These are phyloP conservation scores for Turdus rufiventris DNA, from an alignment of 2,113 vertebrate genomes.

Conservation along the genomic window DNA sequence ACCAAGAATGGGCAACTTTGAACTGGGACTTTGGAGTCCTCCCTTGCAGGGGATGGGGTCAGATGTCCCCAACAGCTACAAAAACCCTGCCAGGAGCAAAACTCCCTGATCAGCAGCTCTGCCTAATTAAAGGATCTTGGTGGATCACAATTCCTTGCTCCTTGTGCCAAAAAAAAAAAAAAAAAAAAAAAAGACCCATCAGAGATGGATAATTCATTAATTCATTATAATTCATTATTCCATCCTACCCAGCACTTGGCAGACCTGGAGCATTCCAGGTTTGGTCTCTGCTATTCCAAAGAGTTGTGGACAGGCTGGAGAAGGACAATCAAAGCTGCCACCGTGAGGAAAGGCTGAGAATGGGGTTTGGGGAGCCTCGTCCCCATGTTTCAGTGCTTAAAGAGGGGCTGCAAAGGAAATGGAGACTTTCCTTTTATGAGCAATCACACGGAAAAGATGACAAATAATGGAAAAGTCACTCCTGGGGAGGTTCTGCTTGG, in stretches of 20 bases:
- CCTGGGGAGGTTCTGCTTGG: background rate
- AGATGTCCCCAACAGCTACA: background rate
- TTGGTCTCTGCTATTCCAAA: background rate
- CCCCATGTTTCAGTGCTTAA: accelerated
- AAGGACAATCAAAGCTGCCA: background rate
- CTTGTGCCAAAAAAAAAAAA: background rate
- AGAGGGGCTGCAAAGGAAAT: background rate
- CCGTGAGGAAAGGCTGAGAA: background rate
- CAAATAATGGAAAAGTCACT: background rate
- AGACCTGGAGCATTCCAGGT: background rate
- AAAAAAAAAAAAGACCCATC: too few species aligned
- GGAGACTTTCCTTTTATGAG: background rate
- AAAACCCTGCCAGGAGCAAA: background rate
- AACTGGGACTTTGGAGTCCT: background rate
- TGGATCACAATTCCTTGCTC: background rate
- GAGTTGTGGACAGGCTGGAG: background rate
- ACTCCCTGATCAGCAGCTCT: background rate
- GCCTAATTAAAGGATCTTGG: background rate
- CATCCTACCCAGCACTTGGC: background rate
- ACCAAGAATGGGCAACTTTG: background rate
- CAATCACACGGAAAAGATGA: background rate
- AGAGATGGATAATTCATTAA: background rate
- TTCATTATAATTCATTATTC: too few species aligned
- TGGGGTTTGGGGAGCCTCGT: background rate
- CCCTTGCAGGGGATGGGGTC: background rate